Evolutionary conservation across 2,113 vertebrate species (phyloP), one percentile per base, ranked within the genome.

Genomic region (Fukomys damarensis): DNA sequence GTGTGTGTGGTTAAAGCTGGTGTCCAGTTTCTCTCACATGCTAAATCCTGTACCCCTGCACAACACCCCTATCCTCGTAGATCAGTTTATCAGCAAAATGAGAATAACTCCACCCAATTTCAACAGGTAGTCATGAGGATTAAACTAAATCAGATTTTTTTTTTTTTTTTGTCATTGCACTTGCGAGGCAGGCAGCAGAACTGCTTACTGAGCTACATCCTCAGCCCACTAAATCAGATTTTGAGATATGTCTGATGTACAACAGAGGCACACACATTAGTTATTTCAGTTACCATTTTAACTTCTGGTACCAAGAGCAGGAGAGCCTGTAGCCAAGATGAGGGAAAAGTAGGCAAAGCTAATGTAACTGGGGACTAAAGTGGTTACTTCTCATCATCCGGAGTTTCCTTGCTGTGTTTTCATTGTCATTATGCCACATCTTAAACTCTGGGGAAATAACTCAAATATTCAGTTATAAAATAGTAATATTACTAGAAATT

Each of bases 401-500:
- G 13, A 7, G 16, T 77, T 38, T n/a, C 3, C 56, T 95, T 56
- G 20, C 28, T 94, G 81, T 83, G 24, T 54, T 86, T 59, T 91
- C 77, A 82, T 54, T 35, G 14, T 65, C 59, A 86, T 30, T 65
- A 59, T 72, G 70, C 4, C 52, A 81, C 43, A 72, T 87, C 56
- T 43, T 84, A 32, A 91, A 5, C 52, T 26, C 35, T 80, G 14
- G 26, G 28, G 66, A 65, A 38, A 61, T 11, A 61, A 56, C 41
- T 94, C n/a, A 72, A 95, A 66, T 82, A 65, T 24, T 90, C 20
- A 66, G 8, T 43, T 82, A 54, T 61, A 95, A 91, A 95, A 92
- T 59, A 52, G 38, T 32, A 81, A 72, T 68, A 49, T 59, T 88
- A 59, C 84, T 68, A 89, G 38, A 81, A 97, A 89, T 30, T 4